Base-by-base conservation (phyloP, 2,113 vertebrate species). In the Protomyctophum bolini region DNA sequence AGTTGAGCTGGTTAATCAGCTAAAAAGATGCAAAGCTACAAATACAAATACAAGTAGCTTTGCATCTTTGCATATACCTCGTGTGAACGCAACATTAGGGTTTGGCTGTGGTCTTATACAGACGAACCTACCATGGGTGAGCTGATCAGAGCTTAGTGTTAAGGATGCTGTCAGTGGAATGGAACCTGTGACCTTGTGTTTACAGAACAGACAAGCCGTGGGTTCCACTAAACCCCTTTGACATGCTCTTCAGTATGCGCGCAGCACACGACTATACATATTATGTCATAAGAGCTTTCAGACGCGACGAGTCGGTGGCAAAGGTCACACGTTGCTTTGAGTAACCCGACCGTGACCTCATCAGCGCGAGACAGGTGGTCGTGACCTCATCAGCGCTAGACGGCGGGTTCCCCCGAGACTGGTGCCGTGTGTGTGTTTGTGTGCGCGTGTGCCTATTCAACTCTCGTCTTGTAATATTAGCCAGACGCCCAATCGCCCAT, bases 281-380 rank as follows among this genome's bases (percentile, higher is more conserved):
- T 64, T 21, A 48, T 48, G 60, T 48, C 14, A 65, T 21, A 52
- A 33, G 49, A 14, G 29, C 3, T 12, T 10, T 57, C 6, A 57
- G 8, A 58, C 15, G 10, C 15, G 58, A 1, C 7, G 28, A 50
- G 45, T 49, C 6, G 47, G 47, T 73, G 79, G 83, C 66, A 87
- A 47, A 83, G 81, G 83, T 79, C 10, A 28, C 72, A 76, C 10
- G 60, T 58, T 83, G 79, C 67, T 77, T 63, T 65, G 58, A 52
- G 68, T 83, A 87, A 76, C 79, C 77, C 80, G 79, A 83, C 76
- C 73, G 46, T 87, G 84, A 88, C 72, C 84, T 87, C 83, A 79
- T 89, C 83, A 88, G 61, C 15, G 54, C 11, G 55, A 83, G 79
- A 70, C 80, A 80, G 80, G 79, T 66, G 61, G 33, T 82, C 76